Base-by-base conservation (phyloP, 1,140 invertebrate genomes). In the Ceratina australensis region DNA sequence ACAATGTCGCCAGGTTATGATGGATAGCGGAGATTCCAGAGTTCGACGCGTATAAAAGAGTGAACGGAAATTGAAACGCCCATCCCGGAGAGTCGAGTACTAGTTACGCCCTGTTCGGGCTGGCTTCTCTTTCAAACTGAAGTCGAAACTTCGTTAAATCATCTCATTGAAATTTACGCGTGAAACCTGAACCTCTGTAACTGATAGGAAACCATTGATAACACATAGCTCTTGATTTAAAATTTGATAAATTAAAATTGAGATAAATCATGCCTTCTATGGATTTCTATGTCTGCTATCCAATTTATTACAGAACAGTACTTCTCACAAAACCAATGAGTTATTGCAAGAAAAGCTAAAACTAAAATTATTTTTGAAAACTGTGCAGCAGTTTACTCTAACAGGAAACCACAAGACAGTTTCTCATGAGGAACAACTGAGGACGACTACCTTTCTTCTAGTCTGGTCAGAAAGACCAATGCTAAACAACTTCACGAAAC, bases 11-110 rank as follows among this genome's bases (percentile, higher is more conserved):
- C 5, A 26, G 42, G 33, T 42, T 18, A 56, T 78, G 79, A 80
- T 80, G 28, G 47, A 80, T 80, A 54, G 42, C 49, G 64, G n/a
- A 60, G 54, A 80, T 66, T 80, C 74, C 64, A 77, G 65, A 20
- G 63, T 71, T 71, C 50, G 65, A 77, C 42, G 52, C 42, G 60
- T 59, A n/a, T 69, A 52, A 80, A 67, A 54, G 47, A 49, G 47
- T 52, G 42, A 24, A 20, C 52, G 61, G 64, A 77, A 80, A 80
- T 80, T 80, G 66, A 77, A 80, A 50, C 50, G 20, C 26, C 64
- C 18, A 66, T 52, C 24, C 69, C n/a, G 20, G 22, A 18, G n/a
- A 49, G 33, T 42, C 22, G 50, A 18, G 22, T 15, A 22, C 54
- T 33, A n/a, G 18, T 64, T 26, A 42, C 33, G 22, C 65, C 47